Percentiles rank a stretch among this genome's conserved stretches.
Evolutionary conservation across 1,140 invertebrate genomes (phyloP).

Genomic region (Oedothorax gibbosus): DNA sequence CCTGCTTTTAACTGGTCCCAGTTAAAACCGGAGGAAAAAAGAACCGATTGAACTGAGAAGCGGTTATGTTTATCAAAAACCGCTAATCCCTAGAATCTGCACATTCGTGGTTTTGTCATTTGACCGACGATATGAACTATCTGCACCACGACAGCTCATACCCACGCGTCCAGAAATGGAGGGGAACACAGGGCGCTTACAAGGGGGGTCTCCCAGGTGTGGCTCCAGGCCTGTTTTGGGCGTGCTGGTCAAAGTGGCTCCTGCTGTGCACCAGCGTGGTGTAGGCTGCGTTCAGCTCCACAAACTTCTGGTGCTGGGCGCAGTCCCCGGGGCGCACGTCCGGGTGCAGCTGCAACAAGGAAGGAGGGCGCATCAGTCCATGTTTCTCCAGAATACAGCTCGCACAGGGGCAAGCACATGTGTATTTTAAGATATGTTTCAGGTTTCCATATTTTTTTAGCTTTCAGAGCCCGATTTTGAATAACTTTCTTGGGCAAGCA

Average conservation of each 20-base stretch:
- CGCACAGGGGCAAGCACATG: neutral
- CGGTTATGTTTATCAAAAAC: too few species aligned
- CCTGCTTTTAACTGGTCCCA: too few species aligned
- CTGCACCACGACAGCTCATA: too few species aligned
- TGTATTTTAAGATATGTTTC: neutral
- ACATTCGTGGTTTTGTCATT: too few species aligned
- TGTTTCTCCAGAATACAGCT: neutral
- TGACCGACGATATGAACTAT: too few species aligned
- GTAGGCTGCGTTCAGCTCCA: slow-evolving; percentile 53
- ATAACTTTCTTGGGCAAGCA: too few species aligned
- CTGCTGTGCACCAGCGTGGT: slow-evolving; percentile 18
- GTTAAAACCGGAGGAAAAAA: too few species aligned
- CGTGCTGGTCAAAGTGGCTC: slow-evolving; percentile 17
- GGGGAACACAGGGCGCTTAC: too few species aligned
- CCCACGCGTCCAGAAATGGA: too few species aligned
- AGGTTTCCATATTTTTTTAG: neutral
- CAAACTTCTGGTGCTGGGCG: slow-evolving; percentile 53
- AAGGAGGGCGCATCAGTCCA: neutral
- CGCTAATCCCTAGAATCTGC: too few species aligned
- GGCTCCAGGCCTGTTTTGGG: neutral
- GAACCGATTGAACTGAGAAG: too few species aligned
- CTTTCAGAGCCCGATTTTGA: neutral
- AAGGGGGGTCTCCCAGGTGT: too few species aligned
- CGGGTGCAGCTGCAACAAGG: slow-evolving; percentile 37
- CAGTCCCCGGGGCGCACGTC: slow-evolving; percentile 41